A percentile compares a stretch with the other conserved stretches of the same genome.
Evolutionary conservation across 2,113 vertebrate species (phyloP).

Genomic region (Aleadryas rufinucha): DNA sequence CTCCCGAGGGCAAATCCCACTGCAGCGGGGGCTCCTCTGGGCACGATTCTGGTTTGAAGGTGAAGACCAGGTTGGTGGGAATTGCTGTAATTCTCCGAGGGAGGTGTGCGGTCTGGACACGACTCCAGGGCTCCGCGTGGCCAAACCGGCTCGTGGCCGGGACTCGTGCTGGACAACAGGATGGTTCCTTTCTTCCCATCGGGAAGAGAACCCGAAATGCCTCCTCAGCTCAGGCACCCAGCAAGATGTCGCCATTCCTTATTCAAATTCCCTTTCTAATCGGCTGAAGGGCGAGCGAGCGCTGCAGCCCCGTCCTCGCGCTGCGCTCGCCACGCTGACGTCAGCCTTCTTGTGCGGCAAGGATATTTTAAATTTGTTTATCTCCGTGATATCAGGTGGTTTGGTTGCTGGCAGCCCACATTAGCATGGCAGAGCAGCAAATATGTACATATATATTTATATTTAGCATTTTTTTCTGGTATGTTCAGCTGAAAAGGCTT

Average conservation of each 20-base stretch:
- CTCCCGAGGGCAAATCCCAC: rapidly evolving
- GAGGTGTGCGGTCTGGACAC: rapidly evolving
- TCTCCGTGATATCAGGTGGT: constrained; percentile 53
- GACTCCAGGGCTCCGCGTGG: rapidly evolving
- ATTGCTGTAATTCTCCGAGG: neutral
- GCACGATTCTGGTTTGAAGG: neutral
- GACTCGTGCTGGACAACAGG: neutral
- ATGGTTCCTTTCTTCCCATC: too few relatives aligned
- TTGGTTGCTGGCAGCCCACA: constrained; percentile 29
- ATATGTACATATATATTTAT: constrained; percentile 76
- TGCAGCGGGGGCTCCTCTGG: neutral
- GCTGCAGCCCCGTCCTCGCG: neutral
- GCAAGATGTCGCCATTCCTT: neutral
- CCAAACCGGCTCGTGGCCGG: rapidly evolving
- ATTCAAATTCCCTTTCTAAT: neutral
- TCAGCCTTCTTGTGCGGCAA: constrained; percentile 14
- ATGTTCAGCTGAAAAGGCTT: constrained; percentile 79
- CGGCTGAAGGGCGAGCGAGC: neutral
- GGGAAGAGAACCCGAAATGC: neutral
- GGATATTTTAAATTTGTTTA: constrained; percentile 62
- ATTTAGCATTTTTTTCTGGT: constrained; percentile 75
- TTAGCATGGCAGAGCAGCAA: constrained; percentile 51
- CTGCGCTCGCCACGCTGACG: neutral
- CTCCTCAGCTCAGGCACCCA: neutral
- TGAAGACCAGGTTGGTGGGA: neutral